Evolutionary conservation across 2,888 invertebrate species (phyloP).

Genomic region (Leptopilina myrica): DNA sequence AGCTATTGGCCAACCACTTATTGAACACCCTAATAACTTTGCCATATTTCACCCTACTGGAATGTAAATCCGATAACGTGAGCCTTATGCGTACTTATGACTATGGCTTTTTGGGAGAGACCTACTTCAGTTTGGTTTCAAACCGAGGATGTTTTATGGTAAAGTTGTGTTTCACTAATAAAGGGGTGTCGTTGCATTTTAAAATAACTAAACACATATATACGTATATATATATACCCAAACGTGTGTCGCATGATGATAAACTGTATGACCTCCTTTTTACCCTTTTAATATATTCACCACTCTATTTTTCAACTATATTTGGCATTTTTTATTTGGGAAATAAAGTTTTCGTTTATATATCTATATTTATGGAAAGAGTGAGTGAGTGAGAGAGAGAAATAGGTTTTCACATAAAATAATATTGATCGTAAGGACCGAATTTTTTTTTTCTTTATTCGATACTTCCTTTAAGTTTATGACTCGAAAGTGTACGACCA

Average conservation of each 20-base stretch:
- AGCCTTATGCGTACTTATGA: constrained; percentile 47
- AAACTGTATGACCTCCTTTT: constrained; percentile 5
- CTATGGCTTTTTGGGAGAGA: constrained; percentile 30
- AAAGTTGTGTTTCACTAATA: constrained; percentile 67
- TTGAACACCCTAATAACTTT: constrained; percentile 70
- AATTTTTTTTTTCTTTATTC: constrained; percentile 8
- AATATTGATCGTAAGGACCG: constrained; percentile 34
- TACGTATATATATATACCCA: constrained; percentile 5
- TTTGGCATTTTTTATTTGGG: background rate
- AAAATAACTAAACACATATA: constrained; percentile 59
- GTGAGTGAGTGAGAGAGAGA: too few species aligned
- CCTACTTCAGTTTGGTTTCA: constrained; percentile 41
- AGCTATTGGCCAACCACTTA: constrained; percentile 69
- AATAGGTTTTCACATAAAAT: constrained; percentile 16
- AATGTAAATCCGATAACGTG: constrained; percentile 66
- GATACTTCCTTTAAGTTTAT: constrained; percentile 35
- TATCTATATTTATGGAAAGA: too few species aligned
- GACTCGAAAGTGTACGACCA: constrained; percentile 21
- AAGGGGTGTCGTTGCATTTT: constrained; percentile 63
- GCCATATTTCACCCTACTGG: constrained; percentile 62
- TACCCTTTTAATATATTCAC: constrained; percentile 4
- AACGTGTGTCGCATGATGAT: constrained; percentile 16
- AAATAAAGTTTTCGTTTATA: too few species aligned
- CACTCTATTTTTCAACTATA: background rate
- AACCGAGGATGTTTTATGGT: constrained; percentile 59